Evolutionary conservation across 2,888 invertebrate species (phyloP), one percentile per base, ranked within the genome.

Genomic region (Acrobasis consociella): DNA sequence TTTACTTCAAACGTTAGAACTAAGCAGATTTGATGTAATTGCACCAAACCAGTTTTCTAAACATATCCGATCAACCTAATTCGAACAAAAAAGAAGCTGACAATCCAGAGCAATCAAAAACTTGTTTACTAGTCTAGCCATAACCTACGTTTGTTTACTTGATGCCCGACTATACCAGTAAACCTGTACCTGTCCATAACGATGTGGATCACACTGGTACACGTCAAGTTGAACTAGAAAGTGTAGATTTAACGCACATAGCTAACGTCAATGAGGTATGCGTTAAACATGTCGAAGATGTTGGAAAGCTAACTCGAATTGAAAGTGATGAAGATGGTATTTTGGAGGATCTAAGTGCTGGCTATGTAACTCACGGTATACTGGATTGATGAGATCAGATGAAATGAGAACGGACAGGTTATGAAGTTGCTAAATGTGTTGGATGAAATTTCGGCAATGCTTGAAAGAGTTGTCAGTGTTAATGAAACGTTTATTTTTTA

Each of bases 1-100:
- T 10, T 2, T 11, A 42, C 62, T 10, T 37, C 39, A 52, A 60
- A 60, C n/a, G 59, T 73, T 81, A 77, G 79, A 81, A 78, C 78
- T 78, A 77, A 73, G 72, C 3, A 13, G n/a, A 1, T 13, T n/a
- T n/a, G 11, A 11, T 11, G 11, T 11, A 46, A 13, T n/a, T 46
- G 46, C 1, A n/a, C 5, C 46, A 46, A 46, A 46, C 46, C 46
- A 10, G 46, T 46, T 46, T n/a, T 5, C 46, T 46, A 13, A 46
- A 46, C 46, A 2, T 46, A 46, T 46, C 46, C 46, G 11, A 46
- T 46, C 46, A 46, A 46, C 46, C 46, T 46, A 13, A 46, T 46
- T 46, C 46, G 7, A 46, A 46, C 46, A 46, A 46, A 46, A 46
- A 46, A 46, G 42, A 46, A 46, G 46, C n/a, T 46, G 46, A 46